Evolutionary conservation across 2,113 vertebrate species (phyloP), one percentile per base, ranked within the genome.

Genomic region (Macquaria ambigua): DNA sequence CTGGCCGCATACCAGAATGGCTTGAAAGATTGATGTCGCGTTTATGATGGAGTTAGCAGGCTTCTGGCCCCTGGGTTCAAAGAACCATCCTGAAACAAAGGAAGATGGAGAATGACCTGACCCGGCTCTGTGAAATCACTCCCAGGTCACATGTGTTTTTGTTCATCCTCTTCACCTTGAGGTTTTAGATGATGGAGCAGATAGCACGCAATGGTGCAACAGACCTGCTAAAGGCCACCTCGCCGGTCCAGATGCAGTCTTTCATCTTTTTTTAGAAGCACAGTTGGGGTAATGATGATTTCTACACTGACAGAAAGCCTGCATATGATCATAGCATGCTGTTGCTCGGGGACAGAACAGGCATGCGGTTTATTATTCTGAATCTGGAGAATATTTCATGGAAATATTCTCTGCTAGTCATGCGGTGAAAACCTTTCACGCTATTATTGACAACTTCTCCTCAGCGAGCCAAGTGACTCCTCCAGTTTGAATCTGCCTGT

Each of bases 141-240:
- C 87, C 77, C 82, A 81, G 93, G 93, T 93, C 92, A 92, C 93
- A 95, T 92, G 89, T 95, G 93, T 89, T 95, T 95, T 77, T 91
- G 87, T 91, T 95, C 89, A 93, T 90, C 84, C 66, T 77, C 81
- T 79, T 83, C 91, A 93, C 93, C 92, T 94, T 81, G 86, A 93
- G 92, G 82, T 94, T 92, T 84, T 56, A 81, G 86, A 93, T 87
- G 91, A 94, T 31, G 53, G 82, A 90, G 88, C 67, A 79, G 88
- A 94, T 89, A 92, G 89, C 94, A 93, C 55, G 87, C 90, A 80
- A 92, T 23, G 52, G 78, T 74, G 82, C 83, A 79, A 8, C 84
- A 74, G 84, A 89, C 81, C 86, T 87, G 71, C 92, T 81, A 50
- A 89, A 83, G 87, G 90, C 90, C 90, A 93, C 90, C 87, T 92